Evolutionary conservation across 2,113 vertebrate species (phyloP).

Genomic region (Hyperoodon ampullatus): DNA sequence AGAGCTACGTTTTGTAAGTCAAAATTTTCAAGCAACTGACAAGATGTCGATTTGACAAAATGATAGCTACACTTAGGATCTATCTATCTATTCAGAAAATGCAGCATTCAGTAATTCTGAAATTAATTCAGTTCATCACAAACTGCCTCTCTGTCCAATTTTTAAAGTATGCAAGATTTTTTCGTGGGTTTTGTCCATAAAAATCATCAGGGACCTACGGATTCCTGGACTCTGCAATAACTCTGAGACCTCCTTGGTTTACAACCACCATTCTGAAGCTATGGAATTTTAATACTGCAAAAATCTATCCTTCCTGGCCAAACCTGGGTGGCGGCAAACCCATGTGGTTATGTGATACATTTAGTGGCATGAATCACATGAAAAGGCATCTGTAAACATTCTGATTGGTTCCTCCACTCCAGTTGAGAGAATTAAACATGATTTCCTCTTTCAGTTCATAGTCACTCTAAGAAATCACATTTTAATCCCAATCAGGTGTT

Average conservation of each 20-base stretch:
- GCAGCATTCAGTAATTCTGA: background rate
- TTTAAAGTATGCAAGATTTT: background rate
- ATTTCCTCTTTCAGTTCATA: background rate
- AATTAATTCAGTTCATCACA: background rate
- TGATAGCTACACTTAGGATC: background rate
- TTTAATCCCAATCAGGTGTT: background rate
- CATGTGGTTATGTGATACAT: background rate
- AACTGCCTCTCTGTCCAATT: slow-evolving; percentile 11
- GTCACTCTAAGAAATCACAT: background rate
- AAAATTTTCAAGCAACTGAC: background rate
- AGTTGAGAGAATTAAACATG: background rate
- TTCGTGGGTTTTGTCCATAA: background rate
- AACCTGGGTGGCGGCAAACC: background rate
- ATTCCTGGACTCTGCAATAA: background rate
- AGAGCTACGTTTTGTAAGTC: background rate
- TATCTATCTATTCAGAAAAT: background rate
- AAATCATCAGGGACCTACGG: background rate
- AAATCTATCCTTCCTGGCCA: background rate
- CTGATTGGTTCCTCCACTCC: background rate
- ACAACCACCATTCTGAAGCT: background rate
- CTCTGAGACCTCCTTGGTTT: background rate
- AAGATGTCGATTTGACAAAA: background rate
- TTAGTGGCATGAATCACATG: background rate
- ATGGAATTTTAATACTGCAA: background rate
- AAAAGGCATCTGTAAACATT: background rate